Evolutionary conservation across 2,113 vertebrate species (phyloP), one percentile per base, ranked within the genome.

Genomic region (Dendrocopos noguchii): DNA sequence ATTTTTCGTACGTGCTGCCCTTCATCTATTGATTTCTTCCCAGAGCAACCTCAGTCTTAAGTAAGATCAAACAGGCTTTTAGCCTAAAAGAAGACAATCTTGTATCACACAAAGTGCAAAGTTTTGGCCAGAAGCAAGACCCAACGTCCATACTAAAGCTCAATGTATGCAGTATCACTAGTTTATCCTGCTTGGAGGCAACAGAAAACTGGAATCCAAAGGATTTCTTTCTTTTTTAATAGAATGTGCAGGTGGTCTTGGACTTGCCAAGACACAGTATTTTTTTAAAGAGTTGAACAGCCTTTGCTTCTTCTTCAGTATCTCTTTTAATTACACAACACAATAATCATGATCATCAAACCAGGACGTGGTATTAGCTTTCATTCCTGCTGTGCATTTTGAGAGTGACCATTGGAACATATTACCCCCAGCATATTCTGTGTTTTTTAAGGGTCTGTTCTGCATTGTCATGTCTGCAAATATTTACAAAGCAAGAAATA

Each of bases 401-500:
- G 57, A 78, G 47, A 82, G 33, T 73, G 29, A 15, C 31, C 64
- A 47, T 19, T 89, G 57, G 70, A 92, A 89, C 68, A 61, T 31
- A 61, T 67, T 53, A 91, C 27, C 28, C 33, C 18, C 27, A 80
- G 31, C 18, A 20, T 21, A 89, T 12, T 42, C 2, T 12, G 13
- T 65, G 25, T 8, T 85, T 44, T 88, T 44, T 88, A 57, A 91
- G 81, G 84, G 86, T 39, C 39, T 50, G 33, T 55, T 81, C 46
- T 7, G 4, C 65, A 79, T 31, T 61, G 34, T 74, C 75, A 71
- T 33, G 52, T 80, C 82, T 78, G 57, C 65, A 91, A 94, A 90
- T 83, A 95, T 91, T 95, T 94, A 91, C 65, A 75, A 91, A 86
- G 53, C 33, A 83, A 86, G 91, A 95, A 87, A 56, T 33, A 87